These are phyloP conservation scores for Hippopotamyrus pictus DNA, from an alignment of 2,797 vertebrate species.

Conservation along the genomic window DNA sequence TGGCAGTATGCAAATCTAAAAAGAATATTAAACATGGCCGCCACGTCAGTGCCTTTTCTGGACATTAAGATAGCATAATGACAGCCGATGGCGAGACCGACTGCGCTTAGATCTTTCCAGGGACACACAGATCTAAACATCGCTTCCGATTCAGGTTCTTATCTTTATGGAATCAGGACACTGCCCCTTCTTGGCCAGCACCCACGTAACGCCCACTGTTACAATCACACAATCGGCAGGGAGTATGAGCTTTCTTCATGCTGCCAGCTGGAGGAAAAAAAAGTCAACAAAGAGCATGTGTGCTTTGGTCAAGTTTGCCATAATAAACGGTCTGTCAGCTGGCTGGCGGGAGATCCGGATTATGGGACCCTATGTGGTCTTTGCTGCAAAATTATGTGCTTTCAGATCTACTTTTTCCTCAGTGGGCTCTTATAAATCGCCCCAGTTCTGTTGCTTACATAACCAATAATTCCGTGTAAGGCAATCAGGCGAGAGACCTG, in stretches of 20 bases:
- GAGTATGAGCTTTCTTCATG: background rate
- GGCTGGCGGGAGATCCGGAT: background rate
- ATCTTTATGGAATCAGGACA: background rate
- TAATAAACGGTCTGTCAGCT: background rate
- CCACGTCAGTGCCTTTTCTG: background rate
- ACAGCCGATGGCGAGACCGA: background rate
- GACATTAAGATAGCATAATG: background rate
- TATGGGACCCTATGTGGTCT: background rate
- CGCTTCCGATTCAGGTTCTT: background rate
- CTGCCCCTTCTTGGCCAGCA: background rate
- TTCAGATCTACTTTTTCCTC: background rate
- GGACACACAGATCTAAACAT: background rate
- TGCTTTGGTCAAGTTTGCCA: background rate
- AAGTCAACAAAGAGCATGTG: background rate
- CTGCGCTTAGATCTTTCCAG: background rate
- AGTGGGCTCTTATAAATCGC: background rate
- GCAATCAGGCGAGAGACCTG: background rate
- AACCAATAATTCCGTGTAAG: background rate
- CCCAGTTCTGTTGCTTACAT: background rate
- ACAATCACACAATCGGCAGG: background rate
- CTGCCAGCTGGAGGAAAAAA: background rate
- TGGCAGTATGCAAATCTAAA: background rate
- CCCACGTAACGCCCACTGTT: background rate
- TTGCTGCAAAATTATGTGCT: background rate
- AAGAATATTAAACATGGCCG: background rate